Base-by-base conservation (phyloP, 1,140 invertebrate species). In the Drosophila saltans region DNA sequence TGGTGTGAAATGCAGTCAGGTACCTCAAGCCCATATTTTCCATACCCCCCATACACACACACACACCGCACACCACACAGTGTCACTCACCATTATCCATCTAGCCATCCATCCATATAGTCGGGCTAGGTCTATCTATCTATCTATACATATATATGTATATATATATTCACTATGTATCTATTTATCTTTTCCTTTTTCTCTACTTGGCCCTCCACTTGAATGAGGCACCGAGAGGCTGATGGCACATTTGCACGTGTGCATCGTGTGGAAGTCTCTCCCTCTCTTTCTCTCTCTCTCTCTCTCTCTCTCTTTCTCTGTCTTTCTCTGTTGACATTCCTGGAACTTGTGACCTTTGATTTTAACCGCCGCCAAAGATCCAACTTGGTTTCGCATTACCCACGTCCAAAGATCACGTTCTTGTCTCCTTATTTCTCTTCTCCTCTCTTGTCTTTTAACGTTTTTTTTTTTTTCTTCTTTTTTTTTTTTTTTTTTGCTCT, bases 231-330 rank as follows among this genome's bases (percentile, higher is more conserved):
- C 21, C 3, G 43, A 48, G 45, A 24, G 33, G 33, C 33, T 36
- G 33, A 1, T 36, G 33, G 33, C 33, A 36, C 63, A 39, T 78
- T 80, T 86, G 83, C 83, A 86, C 83, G 84, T 86, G 83, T 86
- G 83, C 83, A 86, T 80, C 83, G 83, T 86, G 83, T 86, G 80
- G 74, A 84, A 89, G 89, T 81, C 84, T 89, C 81, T 36, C 33
- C 6, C 6, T 36, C 33, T 36, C 33, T 7, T 5, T 36, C 33
- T 36, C 33, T 36, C 1, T 36, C 33, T 36, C 33, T 36, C 1
- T 36, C 33, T 36, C 6, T 36, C 6, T 36, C 6, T 1, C 33
- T 36, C 33, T 2, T 30, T 84, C 84, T 89, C 81, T 36, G 3
- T 36, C 33, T 36, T 5, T 36, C 33, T 81, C 85, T 89, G 84